Evolutionary conservation across 2,113 vertebrate species (phyloP).

Genomic region (Bambusicola thoracicus): DNA sequence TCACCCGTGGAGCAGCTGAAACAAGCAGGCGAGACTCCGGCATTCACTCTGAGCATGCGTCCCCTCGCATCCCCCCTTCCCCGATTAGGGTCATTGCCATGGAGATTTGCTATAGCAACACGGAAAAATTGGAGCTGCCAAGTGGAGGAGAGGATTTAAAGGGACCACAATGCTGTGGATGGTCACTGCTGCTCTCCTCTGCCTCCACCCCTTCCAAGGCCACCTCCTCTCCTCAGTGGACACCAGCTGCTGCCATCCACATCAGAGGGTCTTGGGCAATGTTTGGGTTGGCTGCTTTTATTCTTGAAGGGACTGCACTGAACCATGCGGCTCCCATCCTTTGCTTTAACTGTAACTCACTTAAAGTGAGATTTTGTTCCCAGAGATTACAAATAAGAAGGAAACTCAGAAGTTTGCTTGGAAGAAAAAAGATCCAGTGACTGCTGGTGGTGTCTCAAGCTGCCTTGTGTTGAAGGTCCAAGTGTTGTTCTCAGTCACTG

Average conservation of each 20-base stretch:
- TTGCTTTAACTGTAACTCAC: not conserved
- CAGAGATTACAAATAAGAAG: not conserved
- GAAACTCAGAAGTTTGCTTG: not conserved
- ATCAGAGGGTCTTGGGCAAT: not conserved
- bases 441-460: not conserved
- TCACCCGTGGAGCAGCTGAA: not conserved
- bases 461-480: not conserved
- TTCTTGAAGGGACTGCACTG: not conserved
- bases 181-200: not conserved
- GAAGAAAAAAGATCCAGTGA: not conserved
- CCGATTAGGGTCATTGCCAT: slow-evolving; percentile 67
- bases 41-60: slow-evolving; percentile 64
- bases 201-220: not conserved
- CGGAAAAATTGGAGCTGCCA: slow-evolving; percentile 62
- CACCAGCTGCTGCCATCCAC: not conserved
- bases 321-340: not conserved
- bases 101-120: slow-evolving; percentile 69
- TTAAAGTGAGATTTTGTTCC: not conserved
- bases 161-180: slow-evolving; percentile 18
- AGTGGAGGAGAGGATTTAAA: slow-evolving; percentile 61
- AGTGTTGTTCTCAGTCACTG: not conserved
- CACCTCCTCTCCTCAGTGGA: not conserved
- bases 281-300: not conserved
- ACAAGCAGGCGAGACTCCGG: slow-evolving; percentile 38
- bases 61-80: slow-evolving; percentile 10